These are phyloP conservation scores for Chrysotoxum bicinctum DNA, from an alignment of 2,888 invertebrate genomes.

Conservation along the genomic window DNA sequence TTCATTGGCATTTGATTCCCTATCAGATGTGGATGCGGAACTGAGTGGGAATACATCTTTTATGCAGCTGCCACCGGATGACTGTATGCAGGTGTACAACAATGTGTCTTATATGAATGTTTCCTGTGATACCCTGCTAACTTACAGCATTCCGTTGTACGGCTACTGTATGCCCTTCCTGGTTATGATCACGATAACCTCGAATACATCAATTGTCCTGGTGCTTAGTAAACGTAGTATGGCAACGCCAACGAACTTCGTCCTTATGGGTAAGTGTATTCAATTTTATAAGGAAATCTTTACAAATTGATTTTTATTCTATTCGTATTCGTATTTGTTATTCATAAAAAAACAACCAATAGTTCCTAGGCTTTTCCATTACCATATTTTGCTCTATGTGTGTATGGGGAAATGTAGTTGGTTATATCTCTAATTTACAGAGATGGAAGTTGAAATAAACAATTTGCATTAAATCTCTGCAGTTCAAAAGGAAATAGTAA, in stretches of 20 bases:
- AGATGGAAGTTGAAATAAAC: background rate
- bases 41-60: conserved; percentile 44
- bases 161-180: conserved; percentile 87
- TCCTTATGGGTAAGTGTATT: conserved; percentile 86
- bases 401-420: background rate
- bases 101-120: conserved; percentile 80
- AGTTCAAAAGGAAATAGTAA: background rate
- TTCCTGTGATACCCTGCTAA: conserved; percentile 80
- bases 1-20: conserved; percentile 47
- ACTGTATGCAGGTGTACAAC: conserved; percentile 75
- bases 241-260: conserved; percentile 94
- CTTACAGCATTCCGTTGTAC: conserved; percentile 80
- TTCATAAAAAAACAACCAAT: background rate
- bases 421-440: background rate
- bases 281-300: background rate
- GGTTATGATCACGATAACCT: conserved; percentile 92
- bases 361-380: background rate
- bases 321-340: background rate
- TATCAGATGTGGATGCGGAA: conserved; percentile 26
- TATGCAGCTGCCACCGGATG: conserved; percentile 66
- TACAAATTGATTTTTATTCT: background rate
- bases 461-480: conserved; percentile 12
- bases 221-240: conserved; percentile 95
- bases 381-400: background rate
- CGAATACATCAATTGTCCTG: conserved; percentile 94